These are phyloP conservation scores for Drosophila santomea DNA, from an alignment of 1,140 invertebrate genomes.

Conservation along the genomic window DNA sequence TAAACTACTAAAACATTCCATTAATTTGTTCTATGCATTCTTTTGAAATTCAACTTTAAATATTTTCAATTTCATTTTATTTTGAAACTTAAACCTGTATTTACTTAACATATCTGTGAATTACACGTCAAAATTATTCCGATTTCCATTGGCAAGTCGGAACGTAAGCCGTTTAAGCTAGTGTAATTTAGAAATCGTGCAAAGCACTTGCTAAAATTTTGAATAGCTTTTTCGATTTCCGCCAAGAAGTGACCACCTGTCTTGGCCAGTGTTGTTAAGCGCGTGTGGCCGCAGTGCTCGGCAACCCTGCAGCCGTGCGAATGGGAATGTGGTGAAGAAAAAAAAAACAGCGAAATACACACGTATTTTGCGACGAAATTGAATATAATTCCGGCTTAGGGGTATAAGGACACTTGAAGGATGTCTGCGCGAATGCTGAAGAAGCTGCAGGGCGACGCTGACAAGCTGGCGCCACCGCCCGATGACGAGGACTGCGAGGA, in stretches of 20 bases:
- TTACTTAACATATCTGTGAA: background rate
- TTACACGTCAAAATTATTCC: background rate
- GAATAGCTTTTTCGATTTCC: background rate
- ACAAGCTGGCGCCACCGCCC: slow-evolving; percentile 81
- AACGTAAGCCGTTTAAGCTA: background rate
- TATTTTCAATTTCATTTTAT: background rate
- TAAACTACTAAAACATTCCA: background rate
- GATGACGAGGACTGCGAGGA: slow-evolving; percentile 68
- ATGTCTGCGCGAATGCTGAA: slow-evolving; percentile 88
- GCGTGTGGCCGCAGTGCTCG: background rate
- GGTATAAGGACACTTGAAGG: slow-evolving; percentile 3
- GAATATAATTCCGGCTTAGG: slow-evolving; percentile 13
- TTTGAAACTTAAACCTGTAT: background rate
- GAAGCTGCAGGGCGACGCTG: slow-evolving; percentile 86
- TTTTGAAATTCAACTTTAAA: no score
- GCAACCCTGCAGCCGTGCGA: slow-evolving; percentile 9
- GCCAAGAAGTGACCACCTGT: slow-evolving; percentile 1
- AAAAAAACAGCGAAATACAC: slow-evolving; percentile 9
- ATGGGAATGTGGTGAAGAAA: slow-evolving; percentile 24
- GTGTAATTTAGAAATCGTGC: no score
- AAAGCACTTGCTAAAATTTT: background rate
- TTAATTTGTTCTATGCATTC: no score
- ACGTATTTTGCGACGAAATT: slow-evolving; percentile 31
- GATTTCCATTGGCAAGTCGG: background rate
- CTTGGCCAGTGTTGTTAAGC: slow-evolving; percentile 1